Evolutionary conservation across 2,113 vertebrate genomes (phyloP).

Genomic region (Bambusicola thoracicus): DNA sequence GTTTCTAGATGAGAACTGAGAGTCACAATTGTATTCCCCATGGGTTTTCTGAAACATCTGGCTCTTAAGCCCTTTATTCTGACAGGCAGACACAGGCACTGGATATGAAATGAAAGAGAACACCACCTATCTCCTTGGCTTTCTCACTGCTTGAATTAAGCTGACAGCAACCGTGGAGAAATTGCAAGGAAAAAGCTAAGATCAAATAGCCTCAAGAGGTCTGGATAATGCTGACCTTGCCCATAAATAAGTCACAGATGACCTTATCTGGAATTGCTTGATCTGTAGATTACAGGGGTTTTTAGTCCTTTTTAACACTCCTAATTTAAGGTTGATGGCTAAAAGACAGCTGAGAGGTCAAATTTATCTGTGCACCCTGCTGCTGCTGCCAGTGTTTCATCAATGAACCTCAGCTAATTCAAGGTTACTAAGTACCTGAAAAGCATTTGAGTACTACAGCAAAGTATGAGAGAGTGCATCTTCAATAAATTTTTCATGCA

Average conservation of each 20-base stretch:
- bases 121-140: background rate
- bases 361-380: background rate
- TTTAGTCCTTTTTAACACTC: slow-evolving; percentile 17
- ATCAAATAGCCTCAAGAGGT: background rate
- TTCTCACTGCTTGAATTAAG: background rate
- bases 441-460: background rate
- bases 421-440: background rate
- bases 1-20: background rate
- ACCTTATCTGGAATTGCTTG: background rate
- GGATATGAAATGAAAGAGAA: background rate
- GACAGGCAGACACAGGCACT: background rate
- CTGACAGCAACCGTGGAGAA: background rate
- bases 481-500: background rate
- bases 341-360: background rate
- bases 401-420: background rate
- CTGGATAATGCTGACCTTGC: background rate
- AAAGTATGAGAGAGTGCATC: background rate
- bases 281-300: background rate
- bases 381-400: background rate
- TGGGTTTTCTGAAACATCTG: background rate
- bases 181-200: background rate
- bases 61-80: background rate
- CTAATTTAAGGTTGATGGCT: background rate
- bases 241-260: background rate
- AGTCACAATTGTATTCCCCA: accelerated